phyloP scores from a whole-genome alignment of 2,888 invertebrate species.

The Andrena trimmerana region DNA sequence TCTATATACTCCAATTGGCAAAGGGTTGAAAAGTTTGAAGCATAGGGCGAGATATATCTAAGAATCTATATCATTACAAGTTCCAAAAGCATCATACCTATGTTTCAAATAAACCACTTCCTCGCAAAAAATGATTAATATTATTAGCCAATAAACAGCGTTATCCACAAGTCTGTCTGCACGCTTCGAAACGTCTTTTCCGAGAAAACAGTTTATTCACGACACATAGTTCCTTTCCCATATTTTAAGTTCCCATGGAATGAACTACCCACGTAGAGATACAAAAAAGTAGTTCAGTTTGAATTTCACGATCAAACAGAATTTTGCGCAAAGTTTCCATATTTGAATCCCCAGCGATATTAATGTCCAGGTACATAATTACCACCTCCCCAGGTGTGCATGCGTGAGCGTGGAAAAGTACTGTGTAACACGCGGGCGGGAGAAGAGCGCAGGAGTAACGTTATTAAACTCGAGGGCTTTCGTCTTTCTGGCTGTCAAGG shows the following conservation, averaged over 20 bases:
- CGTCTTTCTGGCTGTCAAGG: slow-evolving; percentile 78
- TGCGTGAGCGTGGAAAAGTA: background rate
- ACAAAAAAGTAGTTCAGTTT: background rate
- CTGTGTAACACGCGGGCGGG: background rate
- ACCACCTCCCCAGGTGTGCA: background rate
- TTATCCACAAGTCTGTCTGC: too few species aligned
- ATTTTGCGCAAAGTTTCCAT: background rate
- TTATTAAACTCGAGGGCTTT: slow-evolving; percentile 81
- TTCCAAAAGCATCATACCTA: too few species aligned
- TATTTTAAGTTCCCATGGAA: background rate
- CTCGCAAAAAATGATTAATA: too few species aligned
- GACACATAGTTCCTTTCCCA: background rate
- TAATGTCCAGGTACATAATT: background rate
- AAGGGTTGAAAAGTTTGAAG: too few species aligned
- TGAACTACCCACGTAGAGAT: background rate
- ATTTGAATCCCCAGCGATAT: background rate
- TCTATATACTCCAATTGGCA: too few species aligned
- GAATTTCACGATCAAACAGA: background rate
- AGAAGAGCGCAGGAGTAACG: slow-evolving; percentile 51
- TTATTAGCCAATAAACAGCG: too few species aligned
- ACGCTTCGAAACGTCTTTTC: too few species aligned
- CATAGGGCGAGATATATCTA: too few species aligned
- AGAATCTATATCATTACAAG: too few species aligned
- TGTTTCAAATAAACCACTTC: too few species aligned
- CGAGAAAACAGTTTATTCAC: background rate